These are phyloP conservation scores for Scolopax bukidnonensis DNA, from an alignment of 2,797 vertebrate species.

Conservation along the genomic window DNA sequence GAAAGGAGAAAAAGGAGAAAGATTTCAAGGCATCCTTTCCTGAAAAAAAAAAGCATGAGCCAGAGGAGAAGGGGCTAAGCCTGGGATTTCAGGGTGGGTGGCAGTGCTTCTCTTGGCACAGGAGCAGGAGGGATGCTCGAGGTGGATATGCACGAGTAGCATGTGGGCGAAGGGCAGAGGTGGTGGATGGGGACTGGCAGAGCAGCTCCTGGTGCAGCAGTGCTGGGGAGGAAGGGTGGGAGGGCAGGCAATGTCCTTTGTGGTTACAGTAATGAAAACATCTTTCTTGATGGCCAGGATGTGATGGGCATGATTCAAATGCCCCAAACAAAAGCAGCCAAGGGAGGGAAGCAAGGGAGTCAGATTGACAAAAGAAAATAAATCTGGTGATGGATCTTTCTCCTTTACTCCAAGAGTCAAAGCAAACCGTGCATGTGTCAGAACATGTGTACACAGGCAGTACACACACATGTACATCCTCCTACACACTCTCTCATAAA, in stretches of 20 bases:
- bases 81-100: accelerated
- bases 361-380: not conserved
- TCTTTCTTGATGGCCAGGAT: not conserved
- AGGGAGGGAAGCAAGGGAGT: not conserved
- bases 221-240: not conserved
- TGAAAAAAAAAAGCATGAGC: not conserved
- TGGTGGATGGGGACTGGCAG: not conserved
- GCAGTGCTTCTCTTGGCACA: accelerated
- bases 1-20: not conserved
- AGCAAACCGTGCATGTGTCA: accelerated
- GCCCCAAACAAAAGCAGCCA: not conserved
- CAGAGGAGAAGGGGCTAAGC: not conserved
- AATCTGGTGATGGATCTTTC: not conserved
- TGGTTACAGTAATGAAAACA: not conserved
- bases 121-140: not conserved
- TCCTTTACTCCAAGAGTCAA: not conserved
- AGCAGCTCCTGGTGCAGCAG: not conserved
- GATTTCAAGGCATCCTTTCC: not conserved
- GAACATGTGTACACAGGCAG: not conserved
- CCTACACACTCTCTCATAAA: not conserved
- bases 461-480: not conserved
- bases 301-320: not conserved
- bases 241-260: not conserved
- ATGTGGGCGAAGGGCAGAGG: not conserved
- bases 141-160: not conserved